Base-by-base conservation (phyloP, 2,797 vertebrate species). In the Myotis planiceps region DNA sequence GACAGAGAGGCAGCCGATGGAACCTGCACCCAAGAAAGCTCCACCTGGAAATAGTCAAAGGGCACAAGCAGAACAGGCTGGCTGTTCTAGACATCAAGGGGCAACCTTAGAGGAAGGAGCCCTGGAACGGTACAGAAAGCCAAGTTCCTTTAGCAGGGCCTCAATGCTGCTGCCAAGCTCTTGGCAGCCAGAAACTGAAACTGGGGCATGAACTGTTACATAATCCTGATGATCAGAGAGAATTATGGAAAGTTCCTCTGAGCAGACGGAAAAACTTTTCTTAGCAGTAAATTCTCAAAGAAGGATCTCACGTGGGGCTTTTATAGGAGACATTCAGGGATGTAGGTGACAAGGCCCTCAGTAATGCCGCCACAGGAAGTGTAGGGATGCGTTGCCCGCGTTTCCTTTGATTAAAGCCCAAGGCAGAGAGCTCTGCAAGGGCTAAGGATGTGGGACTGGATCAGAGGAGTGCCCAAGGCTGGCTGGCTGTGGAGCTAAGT, bases 201-300 rank as follows among this genome's bases (percentile, higher is more conserved):
- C 34, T 94, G 32, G 94, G 68, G 58, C 92, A 95, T 37, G 34
- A 86, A 94, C 87, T 75, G 37, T 96, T 96, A 93, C 12, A 53
- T 58, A 94, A 86, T 65, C 71, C 27, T 87, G 79, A 71, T 75
- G 83, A 96, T 94, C 94, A 95, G 55, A 93, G 58, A 87, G 75
- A 95, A 95, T 86, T 93, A 58, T 83, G 79, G 92, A 71, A 95
- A 58, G 32, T 86, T 91, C 69, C 79, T 90, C n/a, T 49, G 55
- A 49, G 87, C 76, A 88, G 49, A 55, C 0, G 0, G 79, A 92
- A 85, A 86, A 95, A 80, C 79, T 97, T 93, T 96, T 83, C 79
- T 92, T 74, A 91, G 87, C 95, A 58, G 39, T 88, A 83, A 75
- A 88, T 93, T 95, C 55, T 94, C 37, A 92, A 95, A 96, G 91